Conservation (phyloP, 2,888 invertebrate species). For the Scaptomyza flava region DNA sequence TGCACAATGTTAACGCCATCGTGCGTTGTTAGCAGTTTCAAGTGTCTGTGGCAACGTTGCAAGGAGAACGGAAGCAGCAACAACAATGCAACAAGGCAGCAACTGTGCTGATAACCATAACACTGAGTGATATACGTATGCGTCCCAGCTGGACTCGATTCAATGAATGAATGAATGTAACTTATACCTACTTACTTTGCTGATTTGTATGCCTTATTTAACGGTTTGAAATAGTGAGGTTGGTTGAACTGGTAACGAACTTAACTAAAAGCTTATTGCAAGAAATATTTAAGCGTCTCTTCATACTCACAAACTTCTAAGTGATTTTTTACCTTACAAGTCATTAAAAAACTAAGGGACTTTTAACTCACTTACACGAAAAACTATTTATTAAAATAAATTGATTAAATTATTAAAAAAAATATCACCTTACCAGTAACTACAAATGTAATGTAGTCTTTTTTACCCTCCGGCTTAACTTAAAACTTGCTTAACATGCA, state of each 20-base stretch:
- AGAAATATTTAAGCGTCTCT: too few species aligned
- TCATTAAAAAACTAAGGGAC: neutral
- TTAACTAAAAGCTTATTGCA: too few species aligned
- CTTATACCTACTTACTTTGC: neutral
- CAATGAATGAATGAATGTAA: slow-evolving; percentile 15
- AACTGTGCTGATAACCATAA: slow-evolving; percentile 76
- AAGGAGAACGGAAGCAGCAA: slow-evolving; percentile 43
- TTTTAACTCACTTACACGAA: too few species aligned
- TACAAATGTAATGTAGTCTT: neutral
- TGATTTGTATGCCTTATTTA: neutral
- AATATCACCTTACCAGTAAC: neutral
- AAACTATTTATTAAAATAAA: too few species aligned
- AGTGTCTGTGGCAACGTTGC: slow-evolving; percentile 56
- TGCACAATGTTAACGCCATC: slow-evolving; percentile 70
- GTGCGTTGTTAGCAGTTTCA: slow-evolving; percentile 75
- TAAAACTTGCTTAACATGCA: neutral
- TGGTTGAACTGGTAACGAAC: too few species aligned
- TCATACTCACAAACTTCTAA: too few species aligned
- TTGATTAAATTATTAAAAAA: too few species aligned
- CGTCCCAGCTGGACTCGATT: slow-evolving; percentile 26
- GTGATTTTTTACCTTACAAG: neutral
- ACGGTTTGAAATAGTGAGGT: neutral
- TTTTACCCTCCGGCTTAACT: neutral
- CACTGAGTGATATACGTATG: slow-evolving; percentile 73
- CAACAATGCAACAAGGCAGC: slow-evolving; percentile 59